A percentile compares a stretch with the other conserved stretches of the same genome.
phyloP scores from a whole-genome alignment of 2,113 vertebrate genomes.

The Esox niger region DNA sequence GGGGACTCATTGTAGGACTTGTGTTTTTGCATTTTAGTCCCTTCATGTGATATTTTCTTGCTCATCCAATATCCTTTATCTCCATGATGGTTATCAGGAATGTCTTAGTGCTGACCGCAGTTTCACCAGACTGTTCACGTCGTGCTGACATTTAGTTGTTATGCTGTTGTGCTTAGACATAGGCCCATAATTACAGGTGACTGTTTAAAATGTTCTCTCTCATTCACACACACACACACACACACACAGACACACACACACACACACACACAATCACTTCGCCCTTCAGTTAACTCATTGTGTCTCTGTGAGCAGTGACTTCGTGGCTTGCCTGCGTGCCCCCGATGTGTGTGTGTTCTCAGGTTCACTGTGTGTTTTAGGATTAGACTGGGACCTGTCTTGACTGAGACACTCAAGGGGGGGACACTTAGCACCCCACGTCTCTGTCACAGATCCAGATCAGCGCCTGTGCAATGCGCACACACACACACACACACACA shows the following conservation, averaged over 20 bases:
- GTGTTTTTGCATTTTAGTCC: background rate
- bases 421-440: slow-evolving; percentile 25
- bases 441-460: slow-evolving; percentile 29
- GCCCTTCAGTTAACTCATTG: background rate
- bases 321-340: slow-evolving; percentile 1
- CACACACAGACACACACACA: background rate
- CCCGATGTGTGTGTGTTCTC: slow-evolving; percentile 1
- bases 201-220: slow-evolving; percentile 36
- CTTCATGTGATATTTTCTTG: slow-evolving; percentile 15
- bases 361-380: slow-evolving; percentile 35
- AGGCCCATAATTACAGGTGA: slow-evolving; percentile 44
- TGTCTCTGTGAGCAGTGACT: background rate
- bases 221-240: slow-evolving; percentile 9
- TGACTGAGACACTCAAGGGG: slow-evolving; percentile 45
- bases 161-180: slow-evolving; percentile 42
- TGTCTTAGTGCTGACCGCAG: background rate
- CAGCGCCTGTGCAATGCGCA: background rate
- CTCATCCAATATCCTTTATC: slow-evolving; percentile 7
- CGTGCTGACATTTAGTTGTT: slow-evolving; percentile 45
- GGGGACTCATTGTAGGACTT: background rate
- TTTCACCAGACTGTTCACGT: slow-evolving; percentile 17
- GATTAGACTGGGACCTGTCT: slow-evolving; percentile 53
- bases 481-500: background rate
- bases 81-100: slow-evolving; percentile 10
- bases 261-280: no score